Base-by-base conservation (phyloP, 35 echinoderm and acorn worm genomes). In the Chiridota heheva region DNA sequence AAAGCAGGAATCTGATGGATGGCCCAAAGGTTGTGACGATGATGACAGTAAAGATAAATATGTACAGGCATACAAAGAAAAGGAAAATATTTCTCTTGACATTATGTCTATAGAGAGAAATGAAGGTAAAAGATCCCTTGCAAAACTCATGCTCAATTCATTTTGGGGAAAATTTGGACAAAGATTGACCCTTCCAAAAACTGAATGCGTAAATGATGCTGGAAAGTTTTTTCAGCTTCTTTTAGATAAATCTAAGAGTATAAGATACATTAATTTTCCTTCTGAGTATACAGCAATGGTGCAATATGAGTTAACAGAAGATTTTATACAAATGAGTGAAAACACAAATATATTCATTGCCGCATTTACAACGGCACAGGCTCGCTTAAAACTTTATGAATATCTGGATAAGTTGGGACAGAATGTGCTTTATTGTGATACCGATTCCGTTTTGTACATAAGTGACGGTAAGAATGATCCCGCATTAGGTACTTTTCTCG, bases 1-100 rank as follows among this genome's bases (percentile, higher is more conserved):
- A 7, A 93, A 93, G 58, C 84, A 93, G 59, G 90, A 88, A 78
- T 31, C 65, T 17, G 47, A 55, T n/a, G 75, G 58, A 4, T 84
- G 81, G 65, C 81, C 81, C 31, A 22, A 33, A 36, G 32, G 47
- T 16, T 78, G 75, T 61, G 27, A 60, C 17, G 28, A 17, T 3
- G 75, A 78, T 3, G 3, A 59, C 2, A 8, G 0, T 10, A 78
- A 2, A 25, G 4, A 31, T 2, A 36, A 40, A 42, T 78, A 59
- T 31, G 62, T 62, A 2, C 5, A 40, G 1, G 18, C 58, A 20
- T 78, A 78, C 55, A 38, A 2, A 33, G 28, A 43, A 1, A 62
- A 61, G 18, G 75, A 78, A 36, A 57, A 38, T 4, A 40, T 78
- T 35, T 4, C 0, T 0, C 34, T 78, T 34, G 35, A 61, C 7